phyloP scores from a whole-genome alignment of 2,797 vertebrate species.

The Rallus crepitans region DNA sequence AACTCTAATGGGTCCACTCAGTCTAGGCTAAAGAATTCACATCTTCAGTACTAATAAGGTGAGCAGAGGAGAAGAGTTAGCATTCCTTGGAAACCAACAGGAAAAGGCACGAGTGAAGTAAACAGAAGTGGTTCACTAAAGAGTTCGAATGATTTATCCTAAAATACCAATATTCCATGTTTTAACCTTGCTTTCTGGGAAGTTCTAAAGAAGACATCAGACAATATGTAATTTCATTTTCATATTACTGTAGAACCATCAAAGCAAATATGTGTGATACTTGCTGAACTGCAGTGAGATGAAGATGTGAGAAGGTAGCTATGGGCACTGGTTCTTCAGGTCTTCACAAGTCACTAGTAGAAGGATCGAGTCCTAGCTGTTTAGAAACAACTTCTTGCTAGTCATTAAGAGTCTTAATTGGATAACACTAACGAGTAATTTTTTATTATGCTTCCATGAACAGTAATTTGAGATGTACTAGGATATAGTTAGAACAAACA shows the following conservation, averaged over 20 bases:
- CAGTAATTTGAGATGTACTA: background rate
- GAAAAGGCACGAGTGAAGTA: background rate
- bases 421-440: background rate
- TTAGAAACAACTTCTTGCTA: background rate
- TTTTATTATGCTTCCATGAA: background rate
- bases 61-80: background rate
- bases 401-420: background rate
- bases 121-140: background rate
- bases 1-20: background rate
- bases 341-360: background rate
- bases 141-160: background rate
- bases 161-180: background rate
- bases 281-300: background rate
- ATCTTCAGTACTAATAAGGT: background rate
- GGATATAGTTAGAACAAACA: background rate
- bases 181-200: background rate
- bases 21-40: background rate
- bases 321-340: background rate
- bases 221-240: background rate
- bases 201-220: background rate
- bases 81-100: background rate
- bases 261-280: background rate
- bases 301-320: background rate
- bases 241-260: background rate
- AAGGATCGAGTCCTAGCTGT: background rate